Evolutionary conservation across 2,888 invertebrate genomes (phyloP).

Genomic region (Ophioninae sp.): DNA sequence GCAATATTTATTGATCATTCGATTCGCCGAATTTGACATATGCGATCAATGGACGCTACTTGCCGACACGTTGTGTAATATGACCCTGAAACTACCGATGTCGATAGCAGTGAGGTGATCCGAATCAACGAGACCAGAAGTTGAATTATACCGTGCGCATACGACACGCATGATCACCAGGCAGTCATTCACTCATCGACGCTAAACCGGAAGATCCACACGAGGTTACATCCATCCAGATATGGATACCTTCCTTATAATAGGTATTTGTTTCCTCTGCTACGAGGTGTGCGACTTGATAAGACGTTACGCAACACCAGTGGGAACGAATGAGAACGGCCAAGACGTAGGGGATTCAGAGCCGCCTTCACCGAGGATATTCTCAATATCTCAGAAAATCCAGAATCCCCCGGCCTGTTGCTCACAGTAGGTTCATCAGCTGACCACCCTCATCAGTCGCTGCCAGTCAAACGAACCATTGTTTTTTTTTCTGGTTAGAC

Average conservation of each 20-base stretch:
- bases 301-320: conserved; percentile 74
- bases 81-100: conserved; percentile 3
- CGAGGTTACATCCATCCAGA: conserved; percentile 55
- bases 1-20: conserved; percentile 17
- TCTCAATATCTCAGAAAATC: conserved; percentile 78
- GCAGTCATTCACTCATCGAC: conserved; percentile 2
- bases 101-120: conserved; percentile 8
- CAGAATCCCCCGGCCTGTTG: conserved; percentile 69
- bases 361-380: conserved; percentile 78
- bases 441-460: not conserved
- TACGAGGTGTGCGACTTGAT: conserved; percentile 86
- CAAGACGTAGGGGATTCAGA: conserved; percentile 69
- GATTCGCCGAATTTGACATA: not conserved
- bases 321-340: conserved; percentile 68
- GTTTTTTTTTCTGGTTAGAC: not conserved
- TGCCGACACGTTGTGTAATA: conserved; percentile 23
- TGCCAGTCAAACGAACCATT: not conserved
- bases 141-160: not conserved
- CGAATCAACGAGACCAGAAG: conserved; percentile 2
- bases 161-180: conserved; percentile 5
- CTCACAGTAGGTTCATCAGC: conserved; percentile 65
- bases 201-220: not conserved
- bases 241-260: conserved; percentile 87
- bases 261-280: conserved; percentile 86
- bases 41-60: conserved; percentile 3